Base-by-base conservation (phyloP, 2,797 vertebrate species). In the Neosilurus hyrtlii region DNA sequence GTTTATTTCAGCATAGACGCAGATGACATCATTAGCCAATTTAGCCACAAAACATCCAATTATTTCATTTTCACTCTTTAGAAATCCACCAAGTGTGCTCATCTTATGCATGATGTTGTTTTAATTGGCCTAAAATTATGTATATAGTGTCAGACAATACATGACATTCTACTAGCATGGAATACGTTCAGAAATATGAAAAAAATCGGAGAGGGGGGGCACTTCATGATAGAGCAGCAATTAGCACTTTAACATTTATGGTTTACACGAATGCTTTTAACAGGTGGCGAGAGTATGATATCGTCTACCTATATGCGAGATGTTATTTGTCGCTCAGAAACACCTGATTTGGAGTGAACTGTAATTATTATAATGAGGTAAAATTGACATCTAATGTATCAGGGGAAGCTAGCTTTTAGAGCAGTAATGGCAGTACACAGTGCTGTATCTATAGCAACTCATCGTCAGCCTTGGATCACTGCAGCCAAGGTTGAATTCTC, bases 361-460 rank as follows among this genome's bases (percentile, higher is more conserved):
- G 37, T 82, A 67, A 84, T 87, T 84, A 86, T 81, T 72, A 80
- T 84, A 83, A 82, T 87, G 82, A 87, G 72, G 75, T 70, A 20
- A 86, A 83, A 85, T 83, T 86, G 81, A 80, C 83, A 71, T 74
- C 79, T 84, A 86, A 88, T 86, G 84, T 83, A 26, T 56, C 51
- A 52, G 81, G 59, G 70, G 83, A 71, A 76, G 75, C 76, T 80
- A 87, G 83, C 68, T 88, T 85, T 86, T 78, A 82, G 6, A 82
- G 70, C 81, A 63, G 76, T 81, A 83, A 84, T 86, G 82, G 59
- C 51, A 82, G 80, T 62, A 65, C 82, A 70, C 71, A 70, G 49
- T 83, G 66, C 82, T 70, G 86, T 89, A 89, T 87, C 89, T 88
- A 89, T 90, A 87, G 86, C 86, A 91, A 89, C 88, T 81, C 82